Conservation (phyloP, 2,797 vertebrate species). For the Pachyuromys duprasi region DNA sequence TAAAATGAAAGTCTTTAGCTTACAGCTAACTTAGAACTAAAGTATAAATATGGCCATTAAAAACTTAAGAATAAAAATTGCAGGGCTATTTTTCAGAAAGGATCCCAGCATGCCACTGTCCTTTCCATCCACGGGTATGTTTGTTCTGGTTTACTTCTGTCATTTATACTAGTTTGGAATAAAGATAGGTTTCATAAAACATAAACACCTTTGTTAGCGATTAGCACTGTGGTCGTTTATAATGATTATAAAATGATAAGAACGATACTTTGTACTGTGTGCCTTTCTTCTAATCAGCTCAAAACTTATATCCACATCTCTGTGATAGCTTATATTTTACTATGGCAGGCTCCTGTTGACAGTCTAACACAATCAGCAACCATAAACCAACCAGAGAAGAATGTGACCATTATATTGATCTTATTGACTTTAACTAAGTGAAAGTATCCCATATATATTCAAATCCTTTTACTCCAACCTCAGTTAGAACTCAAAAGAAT, state of each 20-base stretch:
- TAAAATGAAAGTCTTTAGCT: slow-evolving; percentile 50
- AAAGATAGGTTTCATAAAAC: slow-evolving; percentile 5
- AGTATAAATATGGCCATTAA: neutral
- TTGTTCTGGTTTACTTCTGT: slow-evolving; percentile 41
- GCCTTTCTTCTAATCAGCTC: slow-evolving; percentile 75
- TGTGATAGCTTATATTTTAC: slow-evolving; percentile 60
- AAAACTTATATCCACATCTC: slow-evolving; percentile 68
- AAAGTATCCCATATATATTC: slow-evolving; percentile 67
- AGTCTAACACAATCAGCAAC: slow-evolving; percentile 70
- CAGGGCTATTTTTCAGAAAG: slow-evolving; percentile 1
- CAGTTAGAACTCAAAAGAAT: slow-evolving; percentile 59
- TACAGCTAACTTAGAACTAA: slow-evolving; percentile 21
- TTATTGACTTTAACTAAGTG: slow-evolving; percentile 76
- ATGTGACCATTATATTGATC: slow-evolving; percentile 70
- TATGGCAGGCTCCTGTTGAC: slow-evolving; percentile 63
- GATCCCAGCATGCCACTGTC: neutral
- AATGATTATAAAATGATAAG: slow-evolving; percentile 77
- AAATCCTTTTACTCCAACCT: slow-evolving; percentile 55
- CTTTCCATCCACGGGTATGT: slow-evolving; percentile 55
- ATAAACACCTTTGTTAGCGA: slow-evolving; percentile 67
- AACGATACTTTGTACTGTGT: slow-evolving; percentile 77
- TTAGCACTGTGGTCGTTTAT: slow-evolving; percentile 67
- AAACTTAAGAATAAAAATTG: neutral
- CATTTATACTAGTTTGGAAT: neutral
- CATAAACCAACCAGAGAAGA: slow-evolving; percentile 77